Base-by-base conservation (phyloP, 2,888 invertebrate species). In the Leptopilina myrica region DNA sequence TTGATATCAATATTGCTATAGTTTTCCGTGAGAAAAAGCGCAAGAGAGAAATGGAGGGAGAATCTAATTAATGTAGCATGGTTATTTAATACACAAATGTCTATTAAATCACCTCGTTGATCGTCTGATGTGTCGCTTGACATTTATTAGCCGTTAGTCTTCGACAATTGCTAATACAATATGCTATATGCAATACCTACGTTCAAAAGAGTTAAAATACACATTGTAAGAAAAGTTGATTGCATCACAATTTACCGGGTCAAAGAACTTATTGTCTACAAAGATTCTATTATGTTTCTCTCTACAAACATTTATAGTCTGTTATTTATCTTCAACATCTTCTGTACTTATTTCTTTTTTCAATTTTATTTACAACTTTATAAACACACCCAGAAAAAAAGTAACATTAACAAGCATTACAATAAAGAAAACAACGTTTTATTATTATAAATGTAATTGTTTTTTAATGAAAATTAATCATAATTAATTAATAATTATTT, bases 241-340 rank as follows among this genome's bases (percentile, higher is more conserved):
- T 73, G 56, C 56, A 56, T 7, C 73, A 56, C 33, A 73, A 53
- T 56, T 33, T 26, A 56, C 26, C 33, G 33, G 56, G 73, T 73
- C 73, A 33, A 73, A 33, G 69, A 56, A 73, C 73, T 73, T 9
- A 73, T 56, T 73, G n/a, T 73, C 15, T 69, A 26, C 7, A 69
- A 33, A 26, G 26, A 69, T 49, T 26, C 49, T 14, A 69, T 69
- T 69, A 26, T 53, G 69, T 69, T 69, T 53, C 5, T 53, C 5
- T 53, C 7, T 12, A 49, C 26, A 65, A 65, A 43, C 33, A 65
- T 40, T 33, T 40, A 43, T 7, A 40, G 40, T 65, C n/a, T 65
- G 14, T 65, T 40, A 65, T 49, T 49, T 49, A 49, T 49, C 49
- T 49, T 49, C 49, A 12, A 46, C 9, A 49, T 49, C 49, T 49